These are phyloP conservation scores for Rhyacophila evoluta DNA, from an alignment of 2,888 invertebrate species.

Conservation along the genomic window DNA sequence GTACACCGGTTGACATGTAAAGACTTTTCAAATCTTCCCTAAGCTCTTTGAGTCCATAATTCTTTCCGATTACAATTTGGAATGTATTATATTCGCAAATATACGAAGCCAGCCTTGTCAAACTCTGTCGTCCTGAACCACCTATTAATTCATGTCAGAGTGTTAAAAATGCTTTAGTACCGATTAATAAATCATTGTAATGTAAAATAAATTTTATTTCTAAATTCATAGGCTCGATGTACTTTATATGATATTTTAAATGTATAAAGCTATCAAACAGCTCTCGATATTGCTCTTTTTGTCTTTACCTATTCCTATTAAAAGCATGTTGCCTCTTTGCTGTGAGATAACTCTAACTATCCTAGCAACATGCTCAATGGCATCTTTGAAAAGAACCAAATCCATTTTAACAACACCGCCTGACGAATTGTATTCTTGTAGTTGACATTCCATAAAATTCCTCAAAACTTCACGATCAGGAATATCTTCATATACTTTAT, in stretches of 20 bases:
- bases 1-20: conserved; percentile 80
- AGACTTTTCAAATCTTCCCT: conserved; percentile 84
- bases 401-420: conserved; percentile 85
- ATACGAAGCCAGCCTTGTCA: conserved; percentile 81
- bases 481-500: conserved; percentile 85
- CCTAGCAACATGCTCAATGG: conserved; percentile 86
- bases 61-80: conserved; percentile 84
- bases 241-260: no score
- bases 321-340: conserved; percentile 84
- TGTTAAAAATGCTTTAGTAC: no score
- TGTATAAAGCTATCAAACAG: no score
- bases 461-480: conserved; percentile 67
- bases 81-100: conserved; percentile 84
- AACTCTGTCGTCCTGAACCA: conserved; percentile 86
- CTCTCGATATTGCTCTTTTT: no score
- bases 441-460: conserved; percentile 67
- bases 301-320: conserved; percentile 86
- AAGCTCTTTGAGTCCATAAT: conserved; percentile 82
- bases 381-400: conserved; percentile 87
- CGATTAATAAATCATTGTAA: no score
- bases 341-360: conserved; percentile 87
- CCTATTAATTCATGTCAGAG: conserved; percentile 62
- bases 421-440: conserved; percentile 84
- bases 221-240: no score
- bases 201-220: no score